Base-by-base conservation (phyloP, 2,113 vertebrate genomes). In the Stomatorhinus ivindoensis region DNA sequence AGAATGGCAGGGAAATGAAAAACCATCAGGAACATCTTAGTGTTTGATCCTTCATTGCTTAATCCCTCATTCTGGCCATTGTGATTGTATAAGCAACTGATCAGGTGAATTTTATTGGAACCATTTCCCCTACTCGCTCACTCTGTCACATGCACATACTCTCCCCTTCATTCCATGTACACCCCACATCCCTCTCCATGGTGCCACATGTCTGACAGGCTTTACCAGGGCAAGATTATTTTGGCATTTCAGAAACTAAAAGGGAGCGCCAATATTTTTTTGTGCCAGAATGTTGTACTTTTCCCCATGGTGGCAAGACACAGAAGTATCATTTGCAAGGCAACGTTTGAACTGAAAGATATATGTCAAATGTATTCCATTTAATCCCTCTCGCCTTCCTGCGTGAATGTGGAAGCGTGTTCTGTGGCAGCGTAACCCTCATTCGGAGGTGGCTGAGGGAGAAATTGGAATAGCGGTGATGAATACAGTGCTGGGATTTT, bases 321-420 rank as follows among this genome's bases (percentile, higher is more conserved):
- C n/a, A n/a, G 27, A 53, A 87, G 85, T 48, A 48, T 87, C 48
- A 87, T 87, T 53, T 87, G 85, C 48, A 87, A 53, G n/a, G 4
- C 50, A 3, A 31, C 15, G 3, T 47, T 84, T 87, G 85, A 27
- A 87, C 27, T 35, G 48, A 87, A 55, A 53, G 85, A 87, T 48
- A n/a, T 31, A 39, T 17, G n/a, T 17, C 27, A 53, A 53, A 87
- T 84, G 39, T 10, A 44, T 84, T 46, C 85, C 46, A 48, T 51
- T 31, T 87, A 35, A n/a, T 87, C 24, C 50, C 50, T 51, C 31
- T 53, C 2, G 24, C 85, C 50, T 86, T 8, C 85, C 27, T 53
- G n/a, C 50, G 5, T 84, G 44, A 84, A 84, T 84, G 19, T 47
- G 0, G 21, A 47, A 21, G n/a, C 48, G 0, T 13, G n/a, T 35